Conservation (phyloP, 2,888 invertebrate species). For the Byasa hedistus region DNA sequence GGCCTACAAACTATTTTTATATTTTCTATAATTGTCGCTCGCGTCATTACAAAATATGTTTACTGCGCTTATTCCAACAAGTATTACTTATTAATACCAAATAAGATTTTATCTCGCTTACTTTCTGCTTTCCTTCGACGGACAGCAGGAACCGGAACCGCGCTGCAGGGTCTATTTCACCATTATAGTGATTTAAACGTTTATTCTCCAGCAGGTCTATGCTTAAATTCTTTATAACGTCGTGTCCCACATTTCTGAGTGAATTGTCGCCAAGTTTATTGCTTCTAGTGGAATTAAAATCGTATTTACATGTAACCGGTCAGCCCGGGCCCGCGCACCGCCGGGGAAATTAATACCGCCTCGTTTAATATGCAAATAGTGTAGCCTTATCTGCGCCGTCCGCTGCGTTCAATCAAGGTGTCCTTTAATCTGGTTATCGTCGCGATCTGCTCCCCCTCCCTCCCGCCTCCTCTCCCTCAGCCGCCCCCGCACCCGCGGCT, state of each 20-base stretch:
- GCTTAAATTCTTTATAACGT: neutral
- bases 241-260: neutral
- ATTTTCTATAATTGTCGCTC: too few relatives aligned
- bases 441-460: conserved; percentile 50
- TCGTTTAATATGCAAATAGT: conserved; percentile 77
- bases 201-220: neutral
- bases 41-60: too few relatives aligned
- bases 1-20: too few relatives aligned
- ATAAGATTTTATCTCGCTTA: too few relatives aligned
- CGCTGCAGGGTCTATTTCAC: too few relatives aligned
- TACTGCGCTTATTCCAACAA: too few relatives aligned
- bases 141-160: too few relatives aligned
- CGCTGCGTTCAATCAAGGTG: conserved; percentile 76
- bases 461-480: conserved; percentile 48
- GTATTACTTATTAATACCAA: too few relatives aligned
- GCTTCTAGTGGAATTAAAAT: conserved; percentile 15
- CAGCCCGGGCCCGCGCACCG: conserved; percentile 1
- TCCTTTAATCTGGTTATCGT: conserved; percentile 70
- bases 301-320: conserved; percentile 23
- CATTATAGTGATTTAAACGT: too few relatives aligned
- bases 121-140: too few relatives aligned
- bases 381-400: conserved; percentile 70
- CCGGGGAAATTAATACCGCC: conserved; percentile 69
- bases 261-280: conserved; percentile 12
- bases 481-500: conserved; percentile 50